phyloP scores from a whole-genome alignment of 2,888 invertebrate genomes.

The Syritta pipiens region DNA sequence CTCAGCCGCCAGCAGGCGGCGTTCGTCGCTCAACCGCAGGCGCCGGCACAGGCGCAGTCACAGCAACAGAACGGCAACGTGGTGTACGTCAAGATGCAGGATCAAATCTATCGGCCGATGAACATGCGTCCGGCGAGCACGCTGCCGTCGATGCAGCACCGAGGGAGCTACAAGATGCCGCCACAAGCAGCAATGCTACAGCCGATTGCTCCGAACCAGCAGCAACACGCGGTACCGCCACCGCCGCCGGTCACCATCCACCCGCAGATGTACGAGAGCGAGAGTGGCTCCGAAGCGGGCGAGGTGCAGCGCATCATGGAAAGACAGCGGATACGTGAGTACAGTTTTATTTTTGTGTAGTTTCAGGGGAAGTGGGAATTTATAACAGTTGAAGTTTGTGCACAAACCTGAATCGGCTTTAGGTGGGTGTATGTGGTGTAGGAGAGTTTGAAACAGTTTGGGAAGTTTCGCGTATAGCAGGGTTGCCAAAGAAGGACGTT shows the following conservation, averaged over 20 bases:
- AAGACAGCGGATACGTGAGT: conserved; percentile 69
- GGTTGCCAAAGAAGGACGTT: no score
- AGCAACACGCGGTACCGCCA: conserved; percentile 30
- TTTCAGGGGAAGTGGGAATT: neutral
- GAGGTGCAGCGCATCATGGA: conserved; percentile 84
- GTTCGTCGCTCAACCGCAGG: conserved; percentile 35
- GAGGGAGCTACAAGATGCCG: conserved; percentile 31
- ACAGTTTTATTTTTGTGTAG: neutral
- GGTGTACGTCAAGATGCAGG: conserved; percentile 64
- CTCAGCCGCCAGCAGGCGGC: conserved; percentile 59
- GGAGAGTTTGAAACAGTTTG: no score
- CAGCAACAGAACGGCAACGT: conserved; percentile 65
- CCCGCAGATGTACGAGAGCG: conserved; percentile 81
- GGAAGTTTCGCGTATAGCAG: no score
- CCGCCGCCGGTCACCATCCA: conserved; percentile 32
- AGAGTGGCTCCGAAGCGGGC: conserved; percentile 86
- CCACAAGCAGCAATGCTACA: conserved; percentile 47
- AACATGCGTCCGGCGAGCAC: conserved; percentile 63
- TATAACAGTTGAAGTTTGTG: conserved; percentile 1
- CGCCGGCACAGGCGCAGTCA: conserved; percentile 42
- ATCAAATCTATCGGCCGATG: conserved; percentile 57
- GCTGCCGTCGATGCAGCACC: conserved; percentile 51
- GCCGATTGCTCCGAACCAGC: conserved; percentile 40
- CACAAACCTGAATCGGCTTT: neutral
- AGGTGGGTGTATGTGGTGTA: no score